These are phyloP conservation scores for Lingula anatina DNA, from an alignment of 2,888 invertebrate species.

Conservation along the genomic window DNA sequence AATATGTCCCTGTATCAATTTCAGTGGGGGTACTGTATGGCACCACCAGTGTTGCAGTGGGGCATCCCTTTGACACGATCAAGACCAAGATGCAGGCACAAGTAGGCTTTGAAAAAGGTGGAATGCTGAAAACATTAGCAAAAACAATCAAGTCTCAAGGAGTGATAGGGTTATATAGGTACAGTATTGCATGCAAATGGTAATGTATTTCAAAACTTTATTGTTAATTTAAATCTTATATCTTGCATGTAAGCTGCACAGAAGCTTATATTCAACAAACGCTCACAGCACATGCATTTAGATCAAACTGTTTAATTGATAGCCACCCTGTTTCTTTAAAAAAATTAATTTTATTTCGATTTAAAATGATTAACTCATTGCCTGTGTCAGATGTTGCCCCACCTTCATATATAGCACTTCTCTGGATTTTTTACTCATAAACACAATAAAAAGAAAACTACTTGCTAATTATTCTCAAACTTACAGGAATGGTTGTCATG, in stretches of 20 bases:
- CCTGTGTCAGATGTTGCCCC: too few species aligned
- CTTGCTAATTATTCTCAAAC: too few species aligned
- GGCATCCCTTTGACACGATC: slow-evolving; percentile 48
- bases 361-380: too few species aligned
- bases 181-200: slow-evolving; percentile 1
- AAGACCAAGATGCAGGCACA: slow-evolving; percentile 52
- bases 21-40: slow-evolving; percentile 48
- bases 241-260: slow-evolving; percentile 1
- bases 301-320: too few species aligned
- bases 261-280: neutral
- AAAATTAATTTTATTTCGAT: too few species aligned
- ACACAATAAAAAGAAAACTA: too few species aligned
- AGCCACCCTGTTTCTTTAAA: too few species aligned
- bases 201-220: neutral
- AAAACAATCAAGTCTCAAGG: slow-evolving; percentile 40
- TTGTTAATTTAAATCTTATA: neutral
- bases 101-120: slow-evolving; percentile 38
- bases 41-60: slow-evolving; percentile 42
- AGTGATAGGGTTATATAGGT: slow-evolving; percentile 44
- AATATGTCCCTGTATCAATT: too few species aligned
- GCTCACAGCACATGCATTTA: too few species aligned
- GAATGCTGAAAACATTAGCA: slow-evolving; percentile 38
- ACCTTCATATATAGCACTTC: too few species aligned
- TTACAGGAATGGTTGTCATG: too few species aligned
- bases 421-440: too few species aligned